phyloP scores from a whole-genome alignment of 92 coral and sea anemone genomes.

The Parazoanthus darwini region DNA sequence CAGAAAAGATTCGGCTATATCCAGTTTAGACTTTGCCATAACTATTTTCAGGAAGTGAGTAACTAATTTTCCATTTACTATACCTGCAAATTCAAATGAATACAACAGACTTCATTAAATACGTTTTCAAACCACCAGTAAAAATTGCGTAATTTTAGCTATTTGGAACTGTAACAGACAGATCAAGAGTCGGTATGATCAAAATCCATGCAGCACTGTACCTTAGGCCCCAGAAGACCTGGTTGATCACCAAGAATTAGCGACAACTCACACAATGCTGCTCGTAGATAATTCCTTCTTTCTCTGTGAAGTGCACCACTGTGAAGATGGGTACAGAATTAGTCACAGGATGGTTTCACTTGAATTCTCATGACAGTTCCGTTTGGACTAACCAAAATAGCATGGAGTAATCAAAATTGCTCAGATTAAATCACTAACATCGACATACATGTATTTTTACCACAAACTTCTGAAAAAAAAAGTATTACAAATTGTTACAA shows the following conservation, averaged over 20 bases:
- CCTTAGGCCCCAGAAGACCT: slow-evolving; percentile 99
- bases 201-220: not conserved
- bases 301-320: slow-evolving; percentile 89
- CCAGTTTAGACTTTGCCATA: too few relatives aligned
- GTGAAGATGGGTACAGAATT: not conserved
- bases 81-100: not conserved
- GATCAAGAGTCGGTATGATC: not conserved
- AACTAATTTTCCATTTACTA: not conserved
- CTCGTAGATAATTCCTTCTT: slow-evolving; percentile 84
- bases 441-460: not conserved
- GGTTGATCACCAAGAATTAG: slow-evolving; percentile 95
- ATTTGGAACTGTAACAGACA: not conserved
- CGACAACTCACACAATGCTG: slow-evolving; percentile 85
- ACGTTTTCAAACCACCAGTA: not conserved
- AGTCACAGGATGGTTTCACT: not conserved
- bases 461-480: too few relatives aligned
- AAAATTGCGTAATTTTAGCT: too few relatives aligned
- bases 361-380: not conserved
- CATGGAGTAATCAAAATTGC: too few relatives aligned
- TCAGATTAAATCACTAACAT: too few relatives aligned
- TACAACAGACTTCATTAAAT: not conserved
- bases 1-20: too few relatives aligned
- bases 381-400: too few relatives aligned
- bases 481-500: too few relatives aligned
- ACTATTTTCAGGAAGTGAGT: too few relatives aligned